Base-by-base conservation (phyloP, 2,888 invertebrate species). In the Trypoxylon attenuatum region DNA sequence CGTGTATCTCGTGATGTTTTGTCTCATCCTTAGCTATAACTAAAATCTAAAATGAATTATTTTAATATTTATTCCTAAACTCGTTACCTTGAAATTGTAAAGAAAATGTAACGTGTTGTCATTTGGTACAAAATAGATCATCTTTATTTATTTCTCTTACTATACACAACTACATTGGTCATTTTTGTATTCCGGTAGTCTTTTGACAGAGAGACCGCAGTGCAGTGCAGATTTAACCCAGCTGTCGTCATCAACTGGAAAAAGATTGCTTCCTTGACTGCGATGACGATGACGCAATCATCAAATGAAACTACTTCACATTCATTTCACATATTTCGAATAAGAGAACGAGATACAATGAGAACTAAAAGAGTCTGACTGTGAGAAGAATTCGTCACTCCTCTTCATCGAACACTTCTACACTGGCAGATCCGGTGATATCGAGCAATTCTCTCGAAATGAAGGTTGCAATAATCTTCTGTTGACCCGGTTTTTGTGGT, bases 391-490 rank as follows among this genome's bases (percentile, higher is more conserved):
- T 16, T 16, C 5, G 41, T 76, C 27, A 76, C 23, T 76, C 70
- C 45, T 84, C 81, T 13, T 77, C 78, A 10, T 84, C 85, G 15
- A 77, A 87, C 1, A 93, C 92, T 53, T 91, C 91, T 1, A 90
- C 88, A 43, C 88, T 89, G 16, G 90, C 90, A 0, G 92, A 91
- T 29, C 94, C 94, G 4, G 89, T 91, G 63, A 94, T 90, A 78
- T 94, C 94, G 55, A 91, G 89, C 6, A 94, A 87, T 81, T 94
- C 90, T 22, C 87, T 90, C 0, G 94, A 93, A 47, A 90, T 90
- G 86, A 94, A 94, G 8, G 92, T 92, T 0, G 91, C 93, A 8
- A 94, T 90, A 56, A 94, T 88, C 79, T 89, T 91, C 64, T 92
- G 91, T 53, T 90, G 89, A 2, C 94, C 94, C 0, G 88, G 74